Base-by-base conservation (phyloP, 2,888 invertebrate genomes). In the Malthinus seriepunctatus region DNA sequence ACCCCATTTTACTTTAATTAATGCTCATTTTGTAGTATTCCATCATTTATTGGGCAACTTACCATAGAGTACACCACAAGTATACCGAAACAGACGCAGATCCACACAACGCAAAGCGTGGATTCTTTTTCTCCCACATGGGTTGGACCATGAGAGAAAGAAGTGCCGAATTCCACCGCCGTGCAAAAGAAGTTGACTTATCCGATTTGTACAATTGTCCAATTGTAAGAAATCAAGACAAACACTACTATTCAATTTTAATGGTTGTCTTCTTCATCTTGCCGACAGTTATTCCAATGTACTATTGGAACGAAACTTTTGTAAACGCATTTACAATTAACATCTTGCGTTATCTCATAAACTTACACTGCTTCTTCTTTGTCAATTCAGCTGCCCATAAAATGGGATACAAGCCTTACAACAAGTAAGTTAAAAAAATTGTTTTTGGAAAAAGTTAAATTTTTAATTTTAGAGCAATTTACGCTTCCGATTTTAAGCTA, bases 101-200 rank as follows among this genome's bases (percentile, higher is more conserved):
- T 80, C 95, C 95, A 0, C 95, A 95, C 77, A 95, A 95, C 74
- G 92, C 94, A 1, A 91, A 81, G 51, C 84, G 95, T 23, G 97
- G 97, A 7, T 95, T 97, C 82, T 97, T 97, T 84, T 97, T 97
- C 81, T 88, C 96, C 0, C 97, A 97, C 78, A 85, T 97, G 69
- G 97, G 97, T 59, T 97, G 97, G 97, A 82, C 97, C 63, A 79
- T 97, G 52, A 89, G 89, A 70, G 86, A 88, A 68, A 97, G 97
- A 77, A 97, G 97, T 75, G 93, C 93, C 0, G 91, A 93, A 64
- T 91, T 97, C 35, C 91, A 87, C 73, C 83, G 81, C 63, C 95
- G 95, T 77, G 96, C 96, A 72, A 89, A 91, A 67, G 85, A 87
- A 46, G 84, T 97, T 14, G 95, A 96, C 74, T 72, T 95, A 65